A percentile compares a stretch with the other conserved stretches of the same genome.
Conservation (phyloP, 2,113 vertebrate genomes). For the Odontesthes bonariensis region DNA sequence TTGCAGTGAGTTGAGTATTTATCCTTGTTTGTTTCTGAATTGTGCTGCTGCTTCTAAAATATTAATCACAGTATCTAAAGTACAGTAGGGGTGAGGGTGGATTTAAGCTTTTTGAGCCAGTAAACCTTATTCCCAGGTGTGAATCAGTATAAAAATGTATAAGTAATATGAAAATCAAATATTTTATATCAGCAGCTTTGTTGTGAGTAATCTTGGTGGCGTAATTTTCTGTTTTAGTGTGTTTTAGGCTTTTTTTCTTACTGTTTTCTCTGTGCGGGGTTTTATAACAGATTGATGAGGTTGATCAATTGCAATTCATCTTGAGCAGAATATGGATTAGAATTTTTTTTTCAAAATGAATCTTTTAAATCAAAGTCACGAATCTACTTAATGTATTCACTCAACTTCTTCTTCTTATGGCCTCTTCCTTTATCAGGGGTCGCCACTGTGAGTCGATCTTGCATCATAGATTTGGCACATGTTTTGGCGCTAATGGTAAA, state of each 20-base stretch:
- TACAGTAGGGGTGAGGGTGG: background rate
- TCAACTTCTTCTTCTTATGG: slow-evolving; percentile 6
- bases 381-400: slow-evolving; percentile 61
- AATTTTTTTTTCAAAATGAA: slow-evolving; percentile 27
- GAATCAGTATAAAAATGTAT: slow-evolving; percentile 17
- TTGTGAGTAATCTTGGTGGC: slow-evolving; percentile 42
- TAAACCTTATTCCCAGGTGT: slow-evolving; percentile 32
- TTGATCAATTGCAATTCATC: slow-evolving; percentile 66
- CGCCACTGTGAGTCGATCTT: too few species aligned
- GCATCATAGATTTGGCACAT: too few species aligned
- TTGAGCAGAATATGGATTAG: slow-evolving; percentile 72
- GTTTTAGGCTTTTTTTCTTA: slow-evolving; percentile 4
- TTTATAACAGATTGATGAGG: slow-evolving; percentile 53
- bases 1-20: slow-evolving; percentile 78
- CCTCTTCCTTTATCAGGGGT: too few species aligned
- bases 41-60: slow-evolving; percentile 68
- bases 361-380: slow-evolving; percentile 56
- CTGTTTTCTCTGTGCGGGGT: slow-evolving; percentile 35
- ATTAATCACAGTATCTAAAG: slow-evolving; percentile 56
- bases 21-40: slow-evolving; percentile 70
- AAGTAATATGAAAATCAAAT: slow-evolving; percentile 41
- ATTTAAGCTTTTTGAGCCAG: slow-evolving; percentile 24
- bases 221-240: slow-evolving; percentile 42
- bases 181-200: slow-evolving; percentile 26
- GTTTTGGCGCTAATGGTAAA: too few species aligned